A percentile compares a stretch with the other conserved stretches of the same genome.
phyloP scores from a whole-genome alignment of 2,888 invertebrate species.

The Drosophila greeni region DNA sequence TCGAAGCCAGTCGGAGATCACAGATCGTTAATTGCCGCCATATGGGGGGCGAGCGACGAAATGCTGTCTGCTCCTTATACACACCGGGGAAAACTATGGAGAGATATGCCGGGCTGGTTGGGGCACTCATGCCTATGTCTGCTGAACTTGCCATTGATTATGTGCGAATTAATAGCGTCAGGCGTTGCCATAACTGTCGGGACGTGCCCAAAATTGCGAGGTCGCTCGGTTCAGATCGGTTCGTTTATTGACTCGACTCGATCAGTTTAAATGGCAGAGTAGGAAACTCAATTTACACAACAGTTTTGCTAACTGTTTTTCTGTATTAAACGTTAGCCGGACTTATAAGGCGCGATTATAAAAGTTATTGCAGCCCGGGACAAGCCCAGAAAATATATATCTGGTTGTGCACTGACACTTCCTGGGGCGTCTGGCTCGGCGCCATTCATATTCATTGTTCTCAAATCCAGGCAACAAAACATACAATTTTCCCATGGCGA shows the following conservation, averaged over 20 bases:
- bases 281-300: conserved; percentile 59
- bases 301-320: conserved; percentile 51
- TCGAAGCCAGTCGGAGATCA: conserved; percentile 25
- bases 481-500: neutral
- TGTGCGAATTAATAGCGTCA: conserved; percentile 38
- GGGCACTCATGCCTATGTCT: conserved; percentile 21
- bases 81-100: conserved; percentile 33
- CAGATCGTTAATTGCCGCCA: conserved; percentile 31
- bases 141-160: conserved; percentile 48
- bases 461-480: neutral
- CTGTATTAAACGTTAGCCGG: conserved; percentile 21
- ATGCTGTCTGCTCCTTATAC: conserved; percentile 39
- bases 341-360: conserved; percentile 52
- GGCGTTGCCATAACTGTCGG: conserved; percentile 41
- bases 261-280: conserved; percentile 51
- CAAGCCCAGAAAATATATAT: conserved; percentile 61
- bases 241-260: conserved; percentile 45
- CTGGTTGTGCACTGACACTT: conserved; percentile 46
- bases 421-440: conserved; percentile 28
- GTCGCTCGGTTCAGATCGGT: conserved; percentile 45
- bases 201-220: conserved; percentile 58
- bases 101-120: conserved; percentile 28
- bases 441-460: conserved; percentile 17
- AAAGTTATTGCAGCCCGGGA: conserved; percentile 51
- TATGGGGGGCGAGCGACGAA: conserved; percentile 31